phyloP scores from a whole-genome alignment of 2,113 vertebrate species.

The Cyanistes caeruleus region DNA sequence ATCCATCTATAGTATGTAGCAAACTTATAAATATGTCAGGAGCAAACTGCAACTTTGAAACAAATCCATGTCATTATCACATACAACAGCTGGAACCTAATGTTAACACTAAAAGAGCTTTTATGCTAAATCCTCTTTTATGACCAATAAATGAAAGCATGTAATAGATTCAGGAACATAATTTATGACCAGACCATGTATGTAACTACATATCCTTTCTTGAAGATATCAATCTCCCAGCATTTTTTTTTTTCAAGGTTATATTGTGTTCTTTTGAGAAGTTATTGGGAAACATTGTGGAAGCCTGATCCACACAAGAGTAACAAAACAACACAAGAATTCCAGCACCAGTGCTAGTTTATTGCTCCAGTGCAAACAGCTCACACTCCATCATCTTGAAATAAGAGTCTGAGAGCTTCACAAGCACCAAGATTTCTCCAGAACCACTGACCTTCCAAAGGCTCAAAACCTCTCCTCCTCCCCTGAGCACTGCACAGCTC shows the following conservation, averaged over 20 bases:
- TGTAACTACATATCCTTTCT: neutral
- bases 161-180: slow-evolving; percentile 18
- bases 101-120: slow-evolving; percentile 43
- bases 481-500: neutral
- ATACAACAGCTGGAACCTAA: slow-evolving; percentile 36
- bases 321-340: neutral
- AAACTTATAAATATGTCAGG: slow-evolving; percentile 1
- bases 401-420: neutral
- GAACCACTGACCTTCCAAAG: neutral
- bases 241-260: neutral
- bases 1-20: neutral
- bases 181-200: neutral
- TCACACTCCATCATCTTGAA: neutral
- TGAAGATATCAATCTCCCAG: neutral
- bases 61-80: slow-evolving; percentile 7
- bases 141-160: neutral
- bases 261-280: neutral
- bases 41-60: slow-evolving; percentile 41
- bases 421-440: neutral
- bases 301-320: neutral
- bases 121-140: slow-evolving; percentile 33
- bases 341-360: neutral
- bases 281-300: neutral
- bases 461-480: neutral
- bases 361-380: neutral